These are phyloP conservation scores for Meriones psammophilus DNA, from an alignment of 2,797 vertebrate genomes.

Conservation along the genomic window DNA sequence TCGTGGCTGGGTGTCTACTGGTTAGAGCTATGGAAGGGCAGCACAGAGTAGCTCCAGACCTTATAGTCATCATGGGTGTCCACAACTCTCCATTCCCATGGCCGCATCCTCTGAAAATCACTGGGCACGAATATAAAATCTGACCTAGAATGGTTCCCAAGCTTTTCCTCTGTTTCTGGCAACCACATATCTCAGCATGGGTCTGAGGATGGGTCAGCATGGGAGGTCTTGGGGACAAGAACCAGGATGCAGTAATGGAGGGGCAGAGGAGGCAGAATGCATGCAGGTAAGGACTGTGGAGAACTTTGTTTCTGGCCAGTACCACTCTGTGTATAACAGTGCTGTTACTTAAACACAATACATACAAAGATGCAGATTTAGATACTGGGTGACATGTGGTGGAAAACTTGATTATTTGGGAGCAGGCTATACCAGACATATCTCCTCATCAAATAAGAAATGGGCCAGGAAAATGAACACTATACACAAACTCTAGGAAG, in stretches of 20 bases:
- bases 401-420: background rate
- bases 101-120: background rate
- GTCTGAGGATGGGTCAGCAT: background rate
- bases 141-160: background rate
- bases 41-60: background rate
- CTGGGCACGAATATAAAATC: background rate
- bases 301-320: background rate
- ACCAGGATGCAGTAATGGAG: rapidly evolving
- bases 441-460: background rate
- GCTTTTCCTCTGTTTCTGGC: background rate
- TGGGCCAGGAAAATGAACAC: background rate
- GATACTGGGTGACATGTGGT: background rate
- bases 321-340: no score
- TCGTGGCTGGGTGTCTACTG: background rate
- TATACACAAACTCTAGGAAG: background rate
- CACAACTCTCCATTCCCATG: no score
- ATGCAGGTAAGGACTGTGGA: background rate
- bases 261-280: background rate
- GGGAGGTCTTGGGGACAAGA: background rate
- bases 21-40: background rate
- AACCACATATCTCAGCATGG: background rate
- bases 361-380: background rate
- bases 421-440: background rate
- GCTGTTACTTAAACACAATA: background rate
- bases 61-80: background rate